Base-by-base conservation (phyloP, 2,113 vertebrate genomes). In the Myiopsitta monachus region DNA sequence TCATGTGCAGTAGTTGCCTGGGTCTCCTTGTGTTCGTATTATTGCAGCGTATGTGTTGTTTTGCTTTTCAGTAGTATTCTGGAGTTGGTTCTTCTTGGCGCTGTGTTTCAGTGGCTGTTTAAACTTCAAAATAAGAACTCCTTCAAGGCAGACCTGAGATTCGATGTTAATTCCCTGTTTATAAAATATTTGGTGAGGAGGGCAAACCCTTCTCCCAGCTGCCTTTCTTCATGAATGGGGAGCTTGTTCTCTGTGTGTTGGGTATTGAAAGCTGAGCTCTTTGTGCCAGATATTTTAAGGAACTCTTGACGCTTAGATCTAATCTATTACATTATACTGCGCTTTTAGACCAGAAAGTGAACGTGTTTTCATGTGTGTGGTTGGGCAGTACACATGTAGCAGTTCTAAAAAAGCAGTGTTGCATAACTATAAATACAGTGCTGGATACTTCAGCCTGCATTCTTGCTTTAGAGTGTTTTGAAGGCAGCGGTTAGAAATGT, bases 201-300 rank as follows among this genome's bases (percentile, higher is more conserved):
- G 55, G 80, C 91, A 94, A 88, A 87, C 79, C 68, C 51, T 92
- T 95, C 54, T 94, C 92, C 90, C 83, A 82, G 79, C 94, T 95
- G 86, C 95, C 94, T 92, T 93, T 85, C 51, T 79, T 79, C 77
- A 76, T 97, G 96, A 96, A 98, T 95, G 87, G 90, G 36, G 73
- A 91, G 79, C 87, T 95, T 97, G 95, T 97, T 97, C 94, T 97
- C 80, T 81, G 31, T 93, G 87, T 69, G 67, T 80, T 90, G 67
- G 47, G 87, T 93, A 69, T 33, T 96, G 96, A 97, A 96, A 96
- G 85, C 63, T 38, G 92, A 90, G 70, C 95, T 89, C 78, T 95
- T 97, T 90, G 93, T 95, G 83, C 90, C 84, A 96, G 90, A 89
- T 95, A 93, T 96, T 96, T 97, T 95, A 96, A 97, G 95, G 97